Percentiles rank a stretch among this genome's conserved stretches.
phyloP scores from a whole-genome alignment of 2,797 vertebrate genomes.

The Zalophus californianus region DNA sequence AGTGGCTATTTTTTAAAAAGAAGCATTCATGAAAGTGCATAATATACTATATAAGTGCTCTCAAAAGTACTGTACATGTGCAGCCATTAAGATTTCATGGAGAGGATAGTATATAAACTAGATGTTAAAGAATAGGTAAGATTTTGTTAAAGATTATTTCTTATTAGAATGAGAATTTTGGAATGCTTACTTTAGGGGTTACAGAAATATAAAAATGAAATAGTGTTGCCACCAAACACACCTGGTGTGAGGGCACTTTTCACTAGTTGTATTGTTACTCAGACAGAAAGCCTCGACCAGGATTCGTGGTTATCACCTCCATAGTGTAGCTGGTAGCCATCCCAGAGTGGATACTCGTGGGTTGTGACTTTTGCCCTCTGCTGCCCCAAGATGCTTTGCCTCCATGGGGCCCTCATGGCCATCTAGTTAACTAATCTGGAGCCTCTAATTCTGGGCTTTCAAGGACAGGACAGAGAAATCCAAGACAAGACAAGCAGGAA shows the following conservation, averaged over 20 bases:
- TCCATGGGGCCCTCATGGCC: not conserved
- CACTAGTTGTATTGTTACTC: not conserved
- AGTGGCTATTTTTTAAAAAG: not conserved
- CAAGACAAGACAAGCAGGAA: not conserved
- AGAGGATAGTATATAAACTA: not conserved
- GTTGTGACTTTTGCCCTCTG: not conserved
- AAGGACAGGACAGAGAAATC: not conserved
- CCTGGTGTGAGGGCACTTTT: not conserved
- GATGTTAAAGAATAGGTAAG: not conserved
- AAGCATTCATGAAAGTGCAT: not conserved
- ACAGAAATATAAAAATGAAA: not conserved
- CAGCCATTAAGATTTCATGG: not conserved
- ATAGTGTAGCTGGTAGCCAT: fast-evolving
- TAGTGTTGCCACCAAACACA: not conserved
- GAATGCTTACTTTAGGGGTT: constrained; percentile 17
- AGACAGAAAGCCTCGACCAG: not conserved
- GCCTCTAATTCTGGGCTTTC: not conserved
- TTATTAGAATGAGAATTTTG: not conserved
- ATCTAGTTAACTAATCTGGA: not conserved
- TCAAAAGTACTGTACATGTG: too few relatives aligned
- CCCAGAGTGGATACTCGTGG: fast-evolving
- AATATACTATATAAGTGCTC: fast-evolving
- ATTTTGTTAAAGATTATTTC: not conserved
- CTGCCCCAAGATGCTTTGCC: not conserved
- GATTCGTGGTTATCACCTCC: not conserved